These are phyloP conservation scores for Deilephila porcellus DNA, from an alignment of 2,888 invertebrate species.

Conservation along the genomic window DNA sequence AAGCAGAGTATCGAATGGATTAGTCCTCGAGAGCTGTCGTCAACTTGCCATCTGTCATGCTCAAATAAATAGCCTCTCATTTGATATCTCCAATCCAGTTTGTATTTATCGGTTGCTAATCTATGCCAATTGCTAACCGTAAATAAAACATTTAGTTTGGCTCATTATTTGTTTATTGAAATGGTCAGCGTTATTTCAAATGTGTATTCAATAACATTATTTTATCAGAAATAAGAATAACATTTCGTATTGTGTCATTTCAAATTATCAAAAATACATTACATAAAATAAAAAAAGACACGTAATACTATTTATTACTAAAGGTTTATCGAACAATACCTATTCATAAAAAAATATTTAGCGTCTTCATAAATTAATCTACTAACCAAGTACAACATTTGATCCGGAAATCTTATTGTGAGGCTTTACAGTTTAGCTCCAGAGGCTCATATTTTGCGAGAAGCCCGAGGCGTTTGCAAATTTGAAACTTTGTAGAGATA, in stretches of 20 bases:
- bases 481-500: conserved; percentile 37
- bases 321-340: no score
- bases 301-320: no score
- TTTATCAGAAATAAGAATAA: no score
- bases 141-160: background rate
- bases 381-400: background rate
- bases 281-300: no score
- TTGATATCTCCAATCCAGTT: background rate
- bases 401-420: conserved; percentile 23
- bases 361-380: background rate
- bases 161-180: background rate
- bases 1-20: background rate
- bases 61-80: background rate
- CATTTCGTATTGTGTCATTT: no score
- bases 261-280: no score
- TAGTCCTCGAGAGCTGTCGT: background rate
- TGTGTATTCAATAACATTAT: no score
- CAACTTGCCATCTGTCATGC: background rate
- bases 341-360: no score
- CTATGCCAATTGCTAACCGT: background rate
- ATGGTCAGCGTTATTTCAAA: no score
- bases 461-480: conserved; percentile 33
- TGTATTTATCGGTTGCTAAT: background rate
- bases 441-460: conserved; percentile 33
- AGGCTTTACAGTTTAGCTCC: conserved; percentile 25